A percentile compares a stretch with the other conserved stretches of the same genome.
phyloP scores from a whole-genome alignment of 1,140 invertebrate species.

The Eriosoma lanigerum region DNA sequence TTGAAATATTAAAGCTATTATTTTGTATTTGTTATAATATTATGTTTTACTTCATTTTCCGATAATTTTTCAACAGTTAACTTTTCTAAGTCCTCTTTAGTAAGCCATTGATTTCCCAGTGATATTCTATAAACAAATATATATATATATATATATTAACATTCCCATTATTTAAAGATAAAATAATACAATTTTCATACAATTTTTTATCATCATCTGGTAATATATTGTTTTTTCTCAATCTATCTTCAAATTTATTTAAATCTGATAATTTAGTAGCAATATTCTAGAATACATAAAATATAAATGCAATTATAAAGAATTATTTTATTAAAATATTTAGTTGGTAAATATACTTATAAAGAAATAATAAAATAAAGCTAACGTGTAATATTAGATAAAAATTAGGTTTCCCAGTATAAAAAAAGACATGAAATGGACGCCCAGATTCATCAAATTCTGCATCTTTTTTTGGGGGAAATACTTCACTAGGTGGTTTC shows the following conservation, averaged over 20 bases:
- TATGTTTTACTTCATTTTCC: slow-evolving; percentile 64
- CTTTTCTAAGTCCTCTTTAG: slow-evolving; percentile 68
- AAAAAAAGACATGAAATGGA: slow-evolving; percentile 87
- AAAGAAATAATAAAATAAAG: slow-evolving; percentile 48
- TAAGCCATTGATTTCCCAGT: slow-evolving; percentile 66
- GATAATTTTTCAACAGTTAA: slow-evolving; percentile 71
- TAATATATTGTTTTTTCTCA: slow-evolving; percentile 64
- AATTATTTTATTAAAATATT: slow-evolving; percentile 32
- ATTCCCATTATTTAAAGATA: too few species aligned
- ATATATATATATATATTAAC: background rate
- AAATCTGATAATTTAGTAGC: slow-evolving; percentile 67
- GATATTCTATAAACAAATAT: slow-evolving; percentile 48
- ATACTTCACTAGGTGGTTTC: slow-evolving; percentile 82
- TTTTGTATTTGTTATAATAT: too few species aligned
- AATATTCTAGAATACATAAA: slow-evolving; percentile 62
- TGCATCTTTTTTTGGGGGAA: slow-evolving; percentile 81
- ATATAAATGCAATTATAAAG: slow-evolving; percentile 11
- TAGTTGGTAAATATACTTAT: background rate
- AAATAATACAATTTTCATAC: slow-evolving; percentile 71
- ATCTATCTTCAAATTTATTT: slow-evolving; percentile 70
- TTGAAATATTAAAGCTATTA: too few species aligned
- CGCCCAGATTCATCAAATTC: slow-evolving; percentile 87
- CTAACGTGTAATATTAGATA: slow-evolving; percentile 80
- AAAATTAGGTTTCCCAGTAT: slow-evolving; percentile 82
- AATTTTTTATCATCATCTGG: slow-evolving; percentile 64